Evolutionary conservation across 2,113 vertebrate species (phyloP).

Genomic region (Xiphophorus couchianus): DNA sequence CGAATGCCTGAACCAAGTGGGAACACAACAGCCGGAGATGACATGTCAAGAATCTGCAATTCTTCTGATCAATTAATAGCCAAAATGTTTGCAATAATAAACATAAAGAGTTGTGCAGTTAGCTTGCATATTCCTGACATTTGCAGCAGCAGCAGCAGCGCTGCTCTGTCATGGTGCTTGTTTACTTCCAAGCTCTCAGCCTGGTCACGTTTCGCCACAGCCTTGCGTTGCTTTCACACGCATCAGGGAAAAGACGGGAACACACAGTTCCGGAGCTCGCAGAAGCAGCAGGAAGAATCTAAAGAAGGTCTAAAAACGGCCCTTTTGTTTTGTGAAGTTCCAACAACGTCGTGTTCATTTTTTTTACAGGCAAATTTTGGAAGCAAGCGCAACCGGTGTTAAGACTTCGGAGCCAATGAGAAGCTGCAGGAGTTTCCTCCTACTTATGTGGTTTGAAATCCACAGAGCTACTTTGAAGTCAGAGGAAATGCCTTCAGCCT

Average conservation of each 20-base stretch:
- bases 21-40: conserved; percentile 42
- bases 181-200: conserved; percentile 67
- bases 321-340: not conserved
- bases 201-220: conserved; percentile 65
- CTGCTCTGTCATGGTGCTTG: conserved; percentile 64
- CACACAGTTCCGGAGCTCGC: not conserved
- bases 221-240: conserved; percentile 47
- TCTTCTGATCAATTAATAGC: not conserved
- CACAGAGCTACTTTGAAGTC: conserved; percentile 38
- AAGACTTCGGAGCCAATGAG: not conserved
- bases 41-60: not conserved
- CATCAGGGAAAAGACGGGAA: conserved; percentile 6
- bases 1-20: conserved; percentile 50
- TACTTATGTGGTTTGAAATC: conserved; percentile 25
- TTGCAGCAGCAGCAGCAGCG: conserved; percentile 23
- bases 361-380: no score
- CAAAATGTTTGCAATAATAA: not conserved
- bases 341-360: not conserved
- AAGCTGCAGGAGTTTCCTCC: conserved; percentile 33
- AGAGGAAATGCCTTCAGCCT: conserved; percentile 12
- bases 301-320: not conserved
- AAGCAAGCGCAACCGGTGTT: not conserved
- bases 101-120: not conserved
- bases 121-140: not conserved
- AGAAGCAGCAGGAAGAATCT: not conserved